Evolutionary conservation across 2,113 vertebrate species (phyloP), one percentile per base, ranked within the genome.

Genomic region (Haemorhous mexicanus): DNA sequence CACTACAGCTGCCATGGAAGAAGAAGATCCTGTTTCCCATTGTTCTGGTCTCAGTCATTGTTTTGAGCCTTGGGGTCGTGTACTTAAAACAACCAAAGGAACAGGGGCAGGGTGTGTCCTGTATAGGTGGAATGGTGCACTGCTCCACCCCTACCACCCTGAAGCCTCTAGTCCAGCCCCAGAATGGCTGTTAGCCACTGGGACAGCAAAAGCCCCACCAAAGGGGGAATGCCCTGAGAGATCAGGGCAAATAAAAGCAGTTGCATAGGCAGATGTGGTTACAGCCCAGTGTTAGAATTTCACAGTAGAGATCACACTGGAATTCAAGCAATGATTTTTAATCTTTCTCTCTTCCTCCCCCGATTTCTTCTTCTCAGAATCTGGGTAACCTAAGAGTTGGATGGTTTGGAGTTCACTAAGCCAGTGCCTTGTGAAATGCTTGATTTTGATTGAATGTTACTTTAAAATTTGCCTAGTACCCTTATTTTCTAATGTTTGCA

Each of bases 1-100:
- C 55, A 37, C 27, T 43, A 7, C 27, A 61, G 55, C 46, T 27
- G 19, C 33, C 27, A 16, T 33, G 63, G 46, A 77, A 61, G 53
- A 33, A 37, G 27, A 52, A 17, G 44, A 44, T 33, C 19, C 18
- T 0, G 2, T 61, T 68, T 50, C 37, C 17, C 15, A 16, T 37
- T 61, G 6, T 52, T 86, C 17, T 59, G 17, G 14, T 77, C 32
- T 19, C 22, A 50, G 32, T 61, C 63, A 52, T 19, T 87, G 53
- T 69, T 77, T 61, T 61, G 63, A 61, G 33, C 33, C 33, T 52
- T 49, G 0, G 0, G 8, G 8, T 44, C 1, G 0, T 30, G 6
- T 61, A 4, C 28, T 46, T 74, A 75, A 75, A 88, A 37, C 23
- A 58, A 13, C 13, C 37, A 15, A 46, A 61, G 69, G n/a, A 28